Percentiles rank a stretch among this genome's conserved stretches.
Evolutionary conservation across 2,797 vertebrate species (phyloP).

Genomic region (Lepus oiostolus): DNA sequence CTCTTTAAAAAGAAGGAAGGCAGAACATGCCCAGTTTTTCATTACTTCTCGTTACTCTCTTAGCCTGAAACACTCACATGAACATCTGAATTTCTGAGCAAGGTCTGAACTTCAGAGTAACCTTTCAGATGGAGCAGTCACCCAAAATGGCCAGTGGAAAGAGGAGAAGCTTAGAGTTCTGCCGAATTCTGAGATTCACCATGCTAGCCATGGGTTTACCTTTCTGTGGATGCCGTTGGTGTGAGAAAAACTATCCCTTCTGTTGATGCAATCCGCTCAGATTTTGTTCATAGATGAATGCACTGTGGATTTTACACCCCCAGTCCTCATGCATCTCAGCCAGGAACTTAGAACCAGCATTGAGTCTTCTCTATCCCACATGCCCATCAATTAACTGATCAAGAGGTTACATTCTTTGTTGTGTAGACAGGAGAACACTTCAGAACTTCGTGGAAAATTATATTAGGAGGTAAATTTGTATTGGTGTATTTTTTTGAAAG

Average conservation of each 20-base stretch:
- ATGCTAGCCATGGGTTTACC: too few relatives aligned
- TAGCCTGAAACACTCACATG: background rate
- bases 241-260: background rate
- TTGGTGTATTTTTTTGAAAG: too few relatives aligned
- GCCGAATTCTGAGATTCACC: background rate
- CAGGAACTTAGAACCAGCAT: background rate
- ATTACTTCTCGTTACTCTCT: background rate
- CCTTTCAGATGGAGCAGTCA: background rate
- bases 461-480: too few relatives aligned
- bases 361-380: background rate
- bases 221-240: background rate
- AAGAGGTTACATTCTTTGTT: too few relatives aligned
- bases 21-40: fast-evolving
- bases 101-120: background rate
- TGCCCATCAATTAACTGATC: background rate
- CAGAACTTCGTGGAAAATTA: too few relatives aligned
- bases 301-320: background rate
- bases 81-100: background rate
- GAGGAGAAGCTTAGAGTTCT: background rate
- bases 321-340: background rate
- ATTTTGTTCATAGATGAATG: background rate
- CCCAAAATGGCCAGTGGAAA: background rate
- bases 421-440: too few relatives aligned
- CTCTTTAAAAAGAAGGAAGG: background rate
- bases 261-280: background rate